Evolutionary conservation across 2,797 vertebrate genomes (phyloP).

Genomic region (Lindbergichthys nudifrons): DNA sequence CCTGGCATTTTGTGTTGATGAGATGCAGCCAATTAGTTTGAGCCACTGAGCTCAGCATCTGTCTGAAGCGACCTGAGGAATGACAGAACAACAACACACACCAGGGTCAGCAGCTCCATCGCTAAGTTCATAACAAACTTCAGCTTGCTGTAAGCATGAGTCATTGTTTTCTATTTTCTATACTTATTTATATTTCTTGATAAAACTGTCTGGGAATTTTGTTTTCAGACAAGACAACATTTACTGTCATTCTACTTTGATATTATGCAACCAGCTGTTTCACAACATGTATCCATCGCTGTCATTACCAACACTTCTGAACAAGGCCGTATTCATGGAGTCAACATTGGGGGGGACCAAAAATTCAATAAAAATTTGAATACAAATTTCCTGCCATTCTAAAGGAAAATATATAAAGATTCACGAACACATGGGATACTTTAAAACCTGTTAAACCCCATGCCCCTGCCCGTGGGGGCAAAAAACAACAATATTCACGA

Average conservation of each 20-base stretch:
- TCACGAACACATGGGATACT: no score
- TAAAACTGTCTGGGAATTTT: constrained; percentile 7
- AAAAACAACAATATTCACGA: no score
- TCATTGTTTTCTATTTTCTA: constrained; percentile 14
- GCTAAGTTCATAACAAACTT: constrained; percentile 21
- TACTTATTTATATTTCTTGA: constrained; percentile 17
- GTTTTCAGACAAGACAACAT: constrained; percentile 20
- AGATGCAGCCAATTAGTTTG: constrained; percentile 65
- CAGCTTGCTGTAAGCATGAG: not conserved
- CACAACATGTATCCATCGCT: constrained; percentile 13
- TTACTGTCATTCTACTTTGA: constrained; percentile 16
- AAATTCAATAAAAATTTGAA: no score
- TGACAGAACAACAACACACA: constrained; percentile 29
- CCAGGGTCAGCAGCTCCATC: constrained; percentile 24
- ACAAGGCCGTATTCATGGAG: no score
- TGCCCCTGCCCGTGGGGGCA: no score
- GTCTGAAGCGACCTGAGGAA: constrained; percentile 42
- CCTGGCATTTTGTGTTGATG: constrained; percentile 54
- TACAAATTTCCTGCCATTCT: no score
- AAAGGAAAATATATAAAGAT: no score
- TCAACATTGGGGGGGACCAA: no score
- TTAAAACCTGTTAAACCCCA: no score
- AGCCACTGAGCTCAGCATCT: constrained; percentile 39
- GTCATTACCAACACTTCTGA: constrained; percentile 17
- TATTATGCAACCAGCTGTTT: constrained; percentile 28